Evolutionary conservation across 92 coral and sea anemone genomes (phyloP), one percentile per base, ranked within the genome.

Genomic region (Porites lobata): DNA sequence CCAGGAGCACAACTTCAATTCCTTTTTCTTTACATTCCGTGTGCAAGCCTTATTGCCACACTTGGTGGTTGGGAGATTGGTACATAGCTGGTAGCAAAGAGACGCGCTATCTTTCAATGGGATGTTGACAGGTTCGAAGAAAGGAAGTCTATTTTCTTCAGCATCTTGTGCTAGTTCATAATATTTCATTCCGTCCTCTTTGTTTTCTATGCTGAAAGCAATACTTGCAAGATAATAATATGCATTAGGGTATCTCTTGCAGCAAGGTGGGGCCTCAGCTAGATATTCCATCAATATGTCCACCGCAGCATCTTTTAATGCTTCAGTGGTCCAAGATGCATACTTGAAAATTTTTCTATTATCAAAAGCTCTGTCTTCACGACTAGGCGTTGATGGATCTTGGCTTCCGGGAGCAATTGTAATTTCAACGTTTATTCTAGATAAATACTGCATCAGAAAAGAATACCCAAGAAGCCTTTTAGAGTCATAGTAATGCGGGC

Each of bases 211-310:
- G n/a, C n/a, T n/a, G n/a, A n/a, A n/a, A n/a, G n/a, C n/a, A n/a
- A n/a, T n/a, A n/a, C n/a, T n/a, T n/a, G n/a, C n/a, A n/a, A n/a
- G n/a, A n/a, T n/a, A n/a, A n/a, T n/a, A 95, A 71, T 22, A 57
- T 21, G 69, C 92, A 69, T 93, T 91, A 18, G 98, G 96, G 87
- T 95, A 95, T 22, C 69, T 85, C 69, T 95, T 91, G 50, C 65
- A 84, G 65, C 98, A 95, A 10, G 20, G 50, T 52, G 96, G 98
- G 0, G 98, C 98, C 54, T 95, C 93, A 2, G 22, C 61, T 12
- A 95, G 85, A 82, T 71, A 95, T 54, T 93, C 98, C 47, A 64
- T 11, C 52, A 70, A 72, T 47, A 78, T 8, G 54, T 72, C 75
- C 43, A 64, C 90, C 8, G 87, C 64, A 57, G 67, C 26, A 43